Conservation (phyloP, 2,797 vertebrate species). For the Falco naumanni region DNA sequence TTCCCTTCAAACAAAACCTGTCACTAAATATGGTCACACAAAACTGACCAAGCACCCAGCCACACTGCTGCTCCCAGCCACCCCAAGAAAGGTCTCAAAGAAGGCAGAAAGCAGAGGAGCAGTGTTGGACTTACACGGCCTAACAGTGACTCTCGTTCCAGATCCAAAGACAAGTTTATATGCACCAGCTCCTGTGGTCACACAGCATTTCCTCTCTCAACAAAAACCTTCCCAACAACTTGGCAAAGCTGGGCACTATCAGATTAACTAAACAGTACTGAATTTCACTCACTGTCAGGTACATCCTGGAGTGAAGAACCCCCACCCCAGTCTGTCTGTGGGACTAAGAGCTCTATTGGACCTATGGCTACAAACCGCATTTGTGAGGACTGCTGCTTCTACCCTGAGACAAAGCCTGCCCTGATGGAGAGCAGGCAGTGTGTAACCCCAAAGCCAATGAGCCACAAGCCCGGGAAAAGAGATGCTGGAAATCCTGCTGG, state of each 20-base stretch:
- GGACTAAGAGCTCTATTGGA: no score
- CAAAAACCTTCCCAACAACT: not conserved
- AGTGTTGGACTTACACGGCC: not conserved
- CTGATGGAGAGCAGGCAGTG: no score
- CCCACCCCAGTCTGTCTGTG: accelerated
- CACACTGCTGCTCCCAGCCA: accelerated
- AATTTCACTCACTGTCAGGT: no score
- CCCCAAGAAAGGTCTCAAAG: not conserved
- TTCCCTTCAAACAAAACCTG: not conserved
- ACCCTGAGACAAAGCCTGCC: not conserved
- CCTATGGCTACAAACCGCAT: not conserved
- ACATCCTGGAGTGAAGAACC: not conserved
- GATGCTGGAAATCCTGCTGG: accelerated
- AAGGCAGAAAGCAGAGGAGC: not conserved
- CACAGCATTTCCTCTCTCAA: not conserved
- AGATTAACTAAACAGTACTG: accelerated
- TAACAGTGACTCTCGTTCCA: not conserved
- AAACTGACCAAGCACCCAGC: not conserved
- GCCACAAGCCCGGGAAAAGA: not conserved
- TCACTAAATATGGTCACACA: accelerated
- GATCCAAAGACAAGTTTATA: not conserved
- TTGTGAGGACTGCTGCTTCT: not conserved
- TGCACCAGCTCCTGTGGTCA: accelerated
- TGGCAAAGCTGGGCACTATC: not conserved
- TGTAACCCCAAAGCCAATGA: not conserved